Percentiles rank a stretch among this genome's conserved stretches.
Conservation (phyloP, 2,888 invertebrate species). For the Lasioglossum malachurum region DNA sequence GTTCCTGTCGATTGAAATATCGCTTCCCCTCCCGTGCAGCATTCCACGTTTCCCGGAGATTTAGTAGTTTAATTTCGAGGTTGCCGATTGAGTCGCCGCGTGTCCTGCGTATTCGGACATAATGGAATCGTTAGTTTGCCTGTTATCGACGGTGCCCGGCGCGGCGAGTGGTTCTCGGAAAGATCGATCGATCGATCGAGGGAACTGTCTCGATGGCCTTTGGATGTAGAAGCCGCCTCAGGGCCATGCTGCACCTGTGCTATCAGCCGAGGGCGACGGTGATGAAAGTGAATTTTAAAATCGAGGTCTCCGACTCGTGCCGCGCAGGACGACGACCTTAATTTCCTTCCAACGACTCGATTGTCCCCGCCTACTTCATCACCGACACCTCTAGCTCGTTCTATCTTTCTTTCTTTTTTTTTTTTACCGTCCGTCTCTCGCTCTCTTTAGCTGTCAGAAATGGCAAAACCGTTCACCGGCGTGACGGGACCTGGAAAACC, state of each 20-base stretch:
- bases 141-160: slow-evolving; percentile 2
- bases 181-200: slow-evolving; percentile 6
- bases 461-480: slow-evolving; percentile 54
- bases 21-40: slow-evolving; percentile 16
- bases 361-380: slow-evolving; percentile 60
- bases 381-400: background rate
- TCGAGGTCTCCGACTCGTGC: slow-evolving; percentile 62
- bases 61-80: slow-evolving; percentile 32
- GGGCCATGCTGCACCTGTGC: slow-evolving; percentile 45
- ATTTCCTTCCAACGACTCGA: slow-evolving; percentile 61
- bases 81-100: slow-evolving; percentile 14
- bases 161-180: background rate
- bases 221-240: slow-evolving; percentile 13
- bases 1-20: slow-evolving; percentile 39
- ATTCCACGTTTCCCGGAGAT: background rate
- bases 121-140: slow-evolving; percentile 17
- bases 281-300: slow-evolving; percentile 72
- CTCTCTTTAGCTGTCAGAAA: slow-evolving; percentile 21
- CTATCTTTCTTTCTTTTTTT: background rate
- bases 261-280: slow-evolving; percentile 49
- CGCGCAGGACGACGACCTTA: slow-evolving; percentile 66
- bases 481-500: slow-evolving; percentile 23
- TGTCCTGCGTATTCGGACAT: slow-evolving; percentile 9
- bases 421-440: background rate
- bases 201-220: slow-evolving; percentile 10